phyloP scores from a whole-genome alignment of 2,888 invertebrate species.

The Dione juno region DNA sequence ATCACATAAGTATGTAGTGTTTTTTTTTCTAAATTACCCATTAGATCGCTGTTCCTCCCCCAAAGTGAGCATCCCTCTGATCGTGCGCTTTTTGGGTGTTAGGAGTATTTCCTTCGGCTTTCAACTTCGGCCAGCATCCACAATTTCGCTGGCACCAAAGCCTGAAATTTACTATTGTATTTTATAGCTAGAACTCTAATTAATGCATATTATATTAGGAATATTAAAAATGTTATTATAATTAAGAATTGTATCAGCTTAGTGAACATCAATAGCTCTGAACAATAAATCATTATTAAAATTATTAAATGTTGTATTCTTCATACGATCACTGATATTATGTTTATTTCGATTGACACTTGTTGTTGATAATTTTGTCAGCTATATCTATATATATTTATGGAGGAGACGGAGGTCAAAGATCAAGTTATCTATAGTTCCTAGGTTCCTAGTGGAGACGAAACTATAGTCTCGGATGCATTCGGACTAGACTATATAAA shows the following conservation, averaged over 20 bases:
- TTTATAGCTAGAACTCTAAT: constrained; percentile 83
- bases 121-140: constrained; percentile 56
- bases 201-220: constrained; percentile 82
- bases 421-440: not conserved
- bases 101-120: constrained; percentile 57
- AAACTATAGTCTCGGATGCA: not conserved
- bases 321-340: constrained; percentile 49
- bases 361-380: constrained; percentile 29
- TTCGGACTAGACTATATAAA: constrained; percentile 12
- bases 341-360: constrained; percentile 29
- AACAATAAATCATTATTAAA: constrained; percentile 82
- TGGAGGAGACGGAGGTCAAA: constrained; percentile 2
- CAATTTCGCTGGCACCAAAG: constrained; percentile 60
- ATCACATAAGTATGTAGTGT: constrained; percentile 19
- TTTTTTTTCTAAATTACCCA: constrained; percentile 22
- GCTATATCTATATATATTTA: constrained; percentile 8
- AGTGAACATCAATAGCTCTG: constrained; percentile 84
- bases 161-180: constrained; percentile 78
- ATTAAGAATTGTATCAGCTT: constrained; percentile 83
- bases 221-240: constrained; percentile 79
- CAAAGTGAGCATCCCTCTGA: constrained; percentile 45
- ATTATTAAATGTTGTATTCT: constrained; percentile 81
- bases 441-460: constrained; percentile 14
- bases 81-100: constrained; percentile 45
- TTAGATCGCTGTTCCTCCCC: constrained; percentile 17